Evolutionary conservation across 2,113 vertebrate genomes (phyloP), one percentile per base, ranked within the genome.

Genomic region (Triplophysa dalaica): DNA sequence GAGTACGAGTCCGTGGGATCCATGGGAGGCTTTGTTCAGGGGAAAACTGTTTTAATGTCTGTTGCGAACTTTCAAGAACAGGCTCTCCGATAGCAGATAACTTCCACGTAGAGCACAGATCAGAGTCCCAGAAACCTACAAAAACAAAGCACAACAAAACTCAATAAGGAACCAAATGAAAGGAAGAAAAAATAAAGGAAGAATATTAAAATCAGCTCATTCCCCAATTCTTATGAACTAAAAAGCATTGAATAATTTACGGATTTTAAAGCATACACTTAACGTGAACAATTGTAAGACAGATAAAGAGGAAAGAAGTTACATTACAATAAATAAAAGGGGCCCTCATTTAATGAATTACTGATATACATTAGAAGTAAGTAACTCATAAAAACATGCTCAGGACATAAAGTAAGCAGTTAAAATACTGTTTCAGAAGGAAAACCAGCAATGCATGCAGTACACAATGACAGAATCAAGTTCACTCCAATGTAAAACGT

Each of bases 71-170:
- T 22, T 88, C 89, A 79, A 81, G 61, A 84, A 87, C 84, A 86
- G 75, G 65, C 75, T 90, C 88, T 88, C 87, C 89, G 80, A 88
- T 87, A 87, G 85, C 73, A 1, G 91, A 90, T 80, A 83, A 85
- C 83, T 91, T 93, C 33, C 33, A 89, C 81, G 84, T 87, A 86
- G 85, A 88, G 90, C 91, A 92, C 85, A 90, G 84, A 12, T 89
- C 88, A 85, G 93, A 91, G 77, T 93, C 94, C 96, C 97, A 99
- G 83, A 98, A 98, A 76, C 90, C 97, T 72, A 33, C 2, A 54
- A 19, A 43, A 54, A 61, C 2, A 77, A 2, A 68, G 66, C 48
- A 62, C 43, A 70, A 62, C 2, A 77, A 2, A 64, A 64, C 41
- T 26, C 22, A 60, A 65, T 29, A 3, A 66, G 65, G 56, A 17